Conservation (phyloP, 2,888 invertebrate species). For the Aquatica leii region DNA sequence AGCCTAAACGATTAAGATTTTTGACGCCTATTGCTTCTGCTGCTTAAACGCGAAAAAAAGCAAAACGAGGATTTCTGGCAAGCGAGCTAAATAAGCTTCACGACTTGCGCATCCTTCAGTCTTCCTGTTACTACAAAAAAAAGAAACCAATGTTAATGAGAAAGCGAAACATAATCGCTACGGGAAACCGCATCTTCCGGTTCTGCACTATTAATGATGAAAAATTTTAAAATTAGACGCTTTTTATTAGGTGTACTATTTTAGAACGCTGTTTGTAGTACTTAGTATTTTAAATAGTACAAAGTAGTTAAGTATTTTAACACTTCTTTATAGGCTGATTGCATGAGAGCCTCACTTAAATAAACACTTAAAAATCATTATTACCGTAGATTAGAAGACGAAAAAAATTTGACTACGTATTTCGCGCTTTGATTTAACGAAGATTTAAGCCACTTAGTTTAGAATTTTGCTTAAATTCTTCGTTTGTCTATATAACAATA, state of each 20-base stretch:
- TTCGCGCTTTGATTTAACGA: conserved; percentile 1
- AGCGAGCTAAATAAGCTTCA: no score
- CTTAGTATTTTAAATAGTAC: conserved; percentile 12
- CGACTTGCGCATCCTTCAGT: conserved; percentile 17
- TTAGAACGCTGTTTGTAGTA: conserved; percentile 7
- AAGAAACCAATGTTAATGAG: background rate
- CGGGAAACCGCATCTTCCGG: conserved; percentile 19
- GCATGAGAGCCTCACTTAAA: conserved; percentile 8
- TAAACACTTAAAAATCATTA: background rate
- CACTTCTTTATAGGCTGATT: conserved; percentile 8
- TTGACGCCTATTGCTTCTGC: no score
- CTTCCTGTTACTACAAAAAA: conserved; percentile 16
- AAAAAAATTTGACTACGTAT: background rate
- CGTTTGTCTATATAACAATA: conserved; percentile 7
- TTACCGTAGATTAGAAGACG: background rate
- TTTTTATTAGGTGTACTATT: conserved; percentile 21
- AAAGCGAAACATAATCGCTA: background rate
- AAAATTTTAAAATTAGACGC: conserved; percentile 14
- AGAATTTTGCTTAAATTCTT: conserved; percentile 3
- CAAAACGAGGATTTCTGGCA: conserved; percentile 22
- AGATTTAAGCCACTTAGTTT: conserved; percentile 14
- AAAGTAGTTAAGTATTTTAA: conserved; percentile 16
- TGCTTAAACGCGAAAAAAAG: background rate
- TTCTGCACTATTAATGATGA: conserved; percentile 11
- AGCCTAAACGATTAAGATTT: conserved; percentile 33